Evolutionary conservation across 2,888 invertebrate genomes (phyloP), one percentile per base, ranked within the genome.

Genomic region (Nineta flava): DNA sequence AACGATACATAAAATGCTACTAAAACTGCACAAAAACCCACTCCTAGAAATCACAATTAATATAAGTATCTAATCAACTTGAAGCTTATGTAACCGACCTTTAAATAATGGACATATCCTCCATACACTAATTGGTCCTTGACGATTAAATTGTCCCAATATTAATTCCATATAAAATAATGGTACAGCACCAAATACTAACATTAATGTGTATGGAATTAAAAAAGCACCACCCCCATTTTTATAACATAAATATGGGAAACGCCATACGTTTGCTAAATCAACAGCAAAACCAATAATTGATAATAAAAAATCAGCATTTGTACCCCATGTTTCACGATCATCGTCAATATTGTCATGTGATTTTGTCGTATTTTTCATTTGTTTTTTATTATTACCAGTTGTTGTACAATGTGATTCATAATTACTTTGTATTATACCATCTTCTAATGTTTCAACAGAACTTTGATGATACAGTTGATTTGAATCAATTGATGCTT

Each of bases 211-310:
- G 63, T 85, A 85, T 0, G 85, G 85, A 56, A 84, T 78, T 53
- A 85, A 71, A 66, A 84, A 84, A 1, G 84, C 85, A 53, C 84
- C 84, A 60, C 84, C 84, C 2, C 84, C 84, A 62, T 85, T 84
- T 60, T 78, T 77, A 64, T 83, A 85, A 66, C 84, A 84, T 38
- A 84, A 73, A 62, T 83, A 84, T 40, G 84, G 84, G 65, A 85
- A 85, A 53, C 85, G 69, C 87, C 87, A 87, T n/a, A 88, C 86
- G 60, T 88, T 88, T 49, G 87, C 87, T 55, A 88, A 68, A 64
- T 87, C 87, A 34, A 87, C 87, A 1, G 87, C 87, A 59, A 87
- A 87, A 2, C 87, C 87, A 56, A 87, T 87, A 62, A 87, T 87
- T 53, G 86, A 87, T 38, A 87, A 73, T 10, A 87, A 72, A 62